Conservation (phyloP, 1,140 invertebrate species). For the Lerema accius region DNA sequence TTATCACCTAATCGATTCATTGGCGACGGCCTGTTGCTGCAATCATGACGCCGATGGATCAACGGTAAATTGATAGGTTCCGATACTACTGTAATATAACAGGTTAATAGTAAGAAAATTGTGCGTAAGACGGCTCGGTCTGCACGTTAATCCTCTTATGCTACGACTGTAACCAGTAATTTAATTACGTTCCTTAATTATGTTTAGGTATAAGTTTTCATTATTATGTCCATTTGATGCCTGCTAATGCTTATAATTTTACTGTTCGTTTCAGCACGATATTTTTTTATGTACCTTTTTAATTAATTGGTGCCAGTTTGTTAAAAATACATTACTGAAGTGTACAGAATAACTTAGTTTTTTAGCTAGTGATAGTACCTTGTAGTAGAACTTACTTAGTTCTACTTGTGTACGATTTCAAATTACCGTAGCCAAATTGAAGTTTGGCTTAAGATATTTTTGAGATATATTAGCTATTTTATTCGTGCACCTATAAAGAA, state of each 20-base stretch:
- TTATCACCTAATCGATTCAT: constrained; percentile 44
- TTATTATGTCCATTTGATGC: background rate
- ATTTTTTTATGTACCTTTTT: no score
- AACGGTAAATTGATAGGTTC: constrained; percentile 46
- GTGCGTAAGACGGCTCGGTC: constrained; percentile 4
- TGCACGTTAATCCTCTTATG: background rate
- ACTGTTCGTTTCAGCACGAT: background rate
- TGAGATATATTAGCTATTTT: no score
- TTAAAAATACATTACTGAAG: no score
- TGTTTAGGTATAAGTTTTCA: constrained; percentile 2
- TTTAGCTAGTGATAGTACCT: no score
- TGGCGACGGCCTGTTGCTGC: constrained; percentile 29
- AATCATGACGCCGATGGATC: constrained; percentile 38
- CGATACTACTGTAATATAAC: constrained; percentile 34
- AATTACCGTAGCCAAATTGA: no score
- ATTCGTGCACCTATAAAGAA: no score
- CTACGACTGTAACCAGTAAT: background rate
- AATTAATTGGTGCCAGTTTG: no score
- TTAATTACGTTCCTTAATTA: constrained; percentile 2
- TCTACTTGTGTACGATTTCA: no score
- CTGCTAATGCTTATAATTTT: background rate
- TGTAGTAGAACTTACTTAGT: no score
- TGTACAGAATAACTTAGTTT: no score
- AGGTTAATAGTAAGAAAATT: constrained; percentile 24
- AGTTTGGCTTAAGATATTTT: no score